phyloP scores from a whole-genome alignment of 2,888 invertebrate species.

The Ptilodon capucinus region DNA sequence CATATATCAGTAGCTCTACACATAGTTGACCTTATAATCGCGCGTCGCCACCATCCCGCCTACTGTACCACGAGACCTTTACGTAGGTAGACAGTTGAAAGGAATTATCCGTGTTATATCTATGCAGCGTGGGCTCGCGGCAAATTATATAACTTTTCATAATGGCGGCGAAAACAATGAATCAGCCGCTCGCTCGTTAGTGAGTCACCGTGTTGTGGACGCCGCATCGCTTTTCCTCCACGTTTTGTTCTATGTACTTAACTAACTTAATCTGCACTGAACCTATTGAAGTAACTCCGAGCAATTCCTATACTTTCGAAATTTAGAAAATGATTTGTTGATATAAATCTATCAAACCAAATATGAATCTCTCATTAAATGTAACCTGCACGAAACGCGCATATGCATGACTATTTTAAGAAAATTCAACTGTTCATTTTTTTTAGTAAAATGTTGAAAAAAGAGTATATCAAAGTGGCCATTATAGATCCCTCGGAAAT shows the following conservation, averaged over 20 bases:
- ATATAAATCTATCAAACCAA: too few species aligned
- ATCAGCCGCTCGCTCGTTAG: slow-evolving; percentile 57
- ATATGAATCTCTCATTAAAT: too few species aligned
- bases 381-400: too few species aligned
- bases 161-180: slow-evolving; percentile 64
- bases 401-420: too few species aligned
- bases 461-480: too few species aligned
- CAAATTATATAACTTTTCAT: slow-evolving; percentile 49
- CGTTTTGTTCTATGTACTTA: slow-evolving; percentile 13
- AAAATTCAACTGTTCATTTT: too few species aligned
- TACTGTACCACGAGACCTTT: not conserved
- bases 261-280: not conserved
- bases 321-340: too few species aligned
- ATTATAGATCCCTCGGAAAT: too few species aligned
- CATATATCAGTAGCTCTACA: not conserved
- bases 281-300: too few species aligned
- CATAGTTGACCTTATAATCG: not conserved
- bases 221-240: slow-evolving; percentile 23
- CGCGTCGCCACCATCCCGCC: not conserved
- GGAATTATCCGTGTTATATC: slow-evolving; percentile 4
- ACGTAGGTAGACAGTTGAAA: not conserved
- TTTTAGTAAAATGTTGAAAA: too few species aligned
- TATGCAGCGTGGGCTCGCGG: slow-evolving; percentile 23
- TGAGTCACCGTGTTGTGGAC: slow-evolving; percentile 52
- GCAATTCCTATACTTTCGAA: too few species aligned